Percentiles rank a stretch among this genome's conserved stretches.
phyloP scores from a whole-genome alignment of 1,140 invertebrate species.

The Apis laboriosa region DNA sequence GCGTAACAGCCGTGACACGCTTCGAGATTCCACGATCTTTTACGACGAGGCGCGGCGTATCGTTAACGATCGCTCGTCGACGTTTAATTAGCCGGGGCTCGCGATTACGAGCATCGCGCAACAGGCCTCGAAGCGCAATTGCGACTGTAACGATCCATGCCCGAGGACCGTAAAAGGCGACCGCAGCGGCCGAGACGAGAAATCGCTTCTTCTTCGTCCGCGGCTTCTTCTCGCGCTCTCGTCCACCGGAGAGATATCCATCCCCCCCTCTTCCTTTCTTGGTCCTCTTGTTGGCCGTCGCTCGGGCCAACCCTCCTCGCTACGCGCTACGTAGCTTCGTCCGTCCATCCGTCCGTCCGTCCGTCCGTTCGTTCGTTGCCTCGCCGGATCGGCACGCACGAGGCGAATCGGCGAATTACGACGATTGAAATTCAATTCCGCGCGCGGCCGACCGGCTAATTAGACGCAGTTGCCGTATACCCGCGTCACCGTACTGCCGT shows the following conservation, averaged over 20 bases:
- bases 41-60: constrained; percentile 65
- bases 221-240: constrained; percentile 9
- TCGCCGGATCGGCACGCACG: constrained; percentile 51
- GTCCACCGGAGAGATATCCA: neutral
- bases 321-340: neutral
- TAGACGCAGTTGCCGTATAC: constrained; percentile 68
- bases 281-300: neutral
- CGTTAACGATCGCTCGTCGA: constrained; percentile 73
- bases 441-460: constrained; percentile 73
- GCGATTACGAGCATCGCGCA: constrained; percentile 63
- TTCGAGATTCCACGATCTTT: constrained; percentile 66
- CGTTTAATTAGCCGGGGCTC: constrained; percentile 72
- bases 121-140: constrained; percentile 57
- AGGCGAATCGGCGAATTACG: constrained; percentile 74
- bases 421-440: constrained; percentile 79
- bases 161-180: constrained; percentile 58
- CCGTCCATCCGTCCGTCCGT: neutral
- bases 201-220: constrained; percentile 49
- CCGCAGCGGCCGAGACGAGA: constrained; percentile 22
- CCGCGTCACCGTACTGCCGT: constrained; percentile 34
- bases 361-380: neutral
- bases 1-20: constrained; percentile 63
- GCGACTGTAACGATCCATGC: constrained; percentile 60
- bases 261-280: neutral
- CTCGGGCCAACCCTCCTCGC: neutral